Conservation (phyloP, 37 sponge, comb jelly and placozoan genomes). For the Beroe ovata region DNA sequence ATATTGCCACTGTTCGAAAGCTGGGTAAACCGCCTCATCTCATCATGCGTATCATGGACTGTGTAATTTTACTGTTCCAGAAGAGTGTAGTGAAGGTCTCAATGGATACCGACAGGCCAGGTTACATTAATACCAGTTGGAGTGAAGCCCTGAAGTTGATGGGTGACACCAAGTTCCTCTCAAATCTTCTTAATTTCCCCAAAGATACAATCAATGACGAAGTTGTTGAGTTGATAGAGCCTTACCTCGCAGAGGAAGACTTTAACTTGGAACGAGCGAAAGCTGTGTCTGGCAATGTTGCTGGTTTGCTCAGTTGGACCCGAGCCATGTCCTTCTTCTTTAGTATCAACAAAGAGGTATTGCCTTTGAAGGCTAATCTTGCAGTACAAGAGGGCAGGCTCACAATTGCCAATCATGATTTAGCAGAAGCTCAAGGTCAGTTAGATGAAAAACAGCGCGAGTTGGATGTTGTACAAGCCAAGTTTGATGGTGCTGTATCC, state of each 20-base stretch:
- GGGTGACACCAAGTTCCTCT: conserved; percentile 87
- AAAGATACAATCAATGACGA: conserved; percentile 98
- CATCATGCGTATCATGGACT: conserved; percentile 99
- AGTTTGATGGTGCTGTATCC: conserved; percentile 92
- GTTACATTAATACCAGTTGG: conserved; percentile 86
- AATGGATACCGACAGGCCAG: conserved; percentile 85
- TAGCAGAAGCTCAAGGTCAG: conserved; percentile 86
- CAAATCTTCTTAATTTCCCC: conserved; percentile 81
- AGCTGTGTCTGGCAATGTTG: conserved; percentile 97
- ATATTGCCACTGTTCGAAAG: conserved; percentile 97
- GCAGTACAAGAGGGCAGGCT: conserved; percentile 81
- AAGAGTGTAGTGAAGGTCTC: conserved; percentile 68
- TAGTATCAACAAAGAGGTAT: conserved; percentile 93
- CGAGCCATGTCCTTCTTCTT: conserved; percentile 93
- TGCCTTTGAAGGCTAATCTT: conserved; percentile 97
- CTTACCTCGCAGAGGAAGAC: conserved; percentile 93
- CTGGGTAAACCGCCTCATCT: conserved; percentile 98
- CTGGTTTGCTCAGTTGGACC: conserved; percentile 98
- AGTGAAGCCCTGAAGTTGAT: conserved; percentile 96
- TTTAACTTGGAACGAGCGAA: conserved; percentile 90
- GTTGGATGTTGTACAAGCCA: conserved; percentile 86
- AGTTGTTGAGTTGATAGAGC: conserved; percentile 92
- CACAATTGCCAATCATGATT: conserved; percentile 76
- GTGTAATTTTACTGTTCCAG: conserved; percentile 91
- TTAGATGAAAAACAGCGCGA: conserved; percentile 92